Base-by-base conservation (phyloP, 2,888 invertebrate species). In the Actias luna region DNA sequence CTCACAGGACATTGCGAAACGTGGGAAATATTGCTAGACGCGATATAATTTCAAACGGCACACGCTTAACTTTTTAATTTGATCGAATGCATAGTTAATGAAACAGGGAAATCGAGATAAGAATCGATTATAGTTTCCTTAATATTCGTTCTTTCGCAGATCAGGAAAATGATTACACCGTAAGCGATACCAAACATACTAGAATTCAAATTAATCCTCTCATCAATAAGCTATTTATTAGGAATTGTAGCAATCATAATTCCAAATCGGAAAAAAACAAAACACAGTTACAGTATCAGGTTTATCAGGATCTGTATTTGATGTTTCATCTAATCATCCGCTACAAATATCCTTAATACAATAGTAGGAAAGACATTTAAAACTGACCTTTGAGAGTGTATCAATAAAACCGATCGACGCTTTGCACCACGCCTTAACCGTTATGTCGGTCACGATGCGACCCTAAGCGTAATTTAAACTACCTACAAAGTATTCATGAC, bases 1-100 rank as follows among this genome's bases (percentile, higher is more conserved):
- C 79, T 73, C 78, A 76, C 67, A 70, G 63, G 52, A 52, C 25
- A 58, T 76, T 78, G 64, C 73, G 64, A 69, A 70, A 72, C 69
- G 67, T 75, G 75, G 70, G 75, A 73, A 73, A 63, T 61, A 63
- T 60, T 63, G n/a, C 66, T 68, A 35, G 60, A 66, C 22, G 63
- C 67, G 63, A 77, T 69, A 69, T 63, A 68, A 58, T 63, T 66
- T 73, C 64, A 31, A 71, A 67, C 63, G 25, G 0, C 10, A n/a
- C 52, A 67, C 31, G 52, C 46, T 50, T 46, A 46, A 60, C 63
- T 64, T 62, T 46, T 62, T 25, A 39, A 39, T 14, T 27, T 36
- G 29, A 25, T 36, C 16, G 7, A 27, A 36, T 61, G 18, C 5
- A 42, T 42, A 18, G 8, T 18, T 42, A 42, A 7, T 18, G n/a